Evolutionary conservation across 2,113 vertebrate species (phyloP), one percentile per base, ranked within the genome.

Genomic region (Patagioenas fasciata): DNA sequence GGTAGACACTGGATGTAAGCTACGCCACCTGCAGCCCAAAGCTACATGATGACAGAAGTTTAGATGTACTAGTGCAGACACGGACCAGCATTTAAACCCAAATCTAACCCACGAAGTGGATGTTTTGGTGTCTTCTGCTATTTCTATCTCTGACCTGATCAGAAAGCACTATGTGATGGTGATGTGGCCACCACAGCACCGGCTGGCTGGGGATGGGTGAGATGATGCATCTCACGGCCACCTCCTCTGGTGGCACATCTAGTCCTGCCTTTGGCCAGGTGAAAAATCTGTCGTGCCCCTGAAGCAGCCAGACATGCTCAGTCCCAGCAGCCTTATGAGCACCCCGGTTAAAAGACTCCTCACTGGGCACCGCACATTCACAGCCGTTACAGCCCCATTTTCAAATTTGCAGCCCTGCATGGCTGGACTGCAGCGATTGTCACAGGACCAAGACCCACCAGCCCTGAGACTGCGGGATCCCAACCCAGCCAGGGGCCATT

Each of bases 381-480:
- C 88, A 85, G 42, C 38, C 38, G 4, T 28, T 58, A 51, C 36
- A 77, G 51, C 13, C 28, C n/a, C 23, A 15, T 58, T 50, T 10
- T 47, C 82, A 50, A 24, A 61, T 47, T 15, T 10, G 21, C 65
- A 44, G 25, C 31, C 36, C 67, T 54, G 50, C 40, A 53, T 0
- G 31, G n/a, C 66, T 51, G 85, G 65, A 64, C 18, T 2, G 0
- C 80, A 61, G 54, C 0, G 5, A 56, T 44, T 2, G 1, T 15
- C 71, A 38, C 60, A 78, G 79, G 47, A 71, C 44, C 44, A 62
- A 75, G 66, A 56, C 60, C 65, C 70, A 20, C 10, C 0, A 0
- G 31, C 25, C 65, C 58, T 2, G 0, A 44, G 31, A 17, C 69
- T 70, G 40, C 0, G 0, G 67, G 56, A 85, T 67, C 80, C 60